Evolutionary conservation across 2,113 vertebrate species (phyloP), one percentile per base, ranked within the genome.

Genomic region (Mirounga angustirostris): DNA sequence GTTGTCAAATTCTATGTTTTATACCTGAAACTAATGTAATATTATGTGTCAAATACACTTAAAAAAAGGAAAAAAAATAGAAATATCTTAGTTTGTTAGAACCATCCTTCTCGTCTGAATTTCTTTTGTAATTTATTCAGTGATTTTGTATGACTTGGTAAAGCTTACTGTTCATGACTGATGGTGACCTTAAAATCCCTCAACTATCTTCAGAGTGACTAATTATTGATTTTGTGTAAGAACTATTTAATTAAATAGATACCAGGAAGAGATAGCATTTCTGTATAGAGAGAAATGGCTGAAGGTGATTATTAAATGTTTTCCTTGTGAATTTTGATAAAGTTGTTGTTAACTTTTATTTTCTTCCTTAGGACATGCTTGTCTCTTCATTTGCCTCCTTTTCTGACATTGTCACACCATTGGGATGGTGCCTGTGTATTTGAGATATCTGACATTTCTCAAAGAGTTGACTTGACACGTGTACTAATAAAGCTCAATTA

Each of bases 371-470:
- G 93, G 74, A 97, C 36, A 76, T 91, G 21, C 4, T 81, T 71
- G 87, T 83, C 50, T 91, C 4, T 0, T 81, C 30, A 82, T 91
- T 97, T 67, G 14, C 50, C 67, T 94, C 58, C 24, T 69, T 97
- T 97, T 98, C 86, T 98, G 96, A 97, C 92, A 96, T 92, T 98
- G 95, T 95, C 94, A 96, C 78, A 94, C 71, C 74, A 36, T 11
- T 87, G 61, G 78, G 73, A 95, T 54, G 9, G 26, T 97, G 40
- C 43, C 26, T 91, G 61, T 97, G 95, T 98, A 94, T 98, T 98
- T 98, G 97, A 97, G 89, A 95, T 94, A 71, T 74, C 91, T 98
- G 98, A 97, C 95, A 98, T 99, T 99, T 98, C 97, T 98, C 94
- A 97, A 98, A 98, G 79, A 95, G 71, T 97, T 98, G 94, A 61